Evolutionary conservation across 2,888 invertebrate genomes (phyloP).

Genomic region (Calliopum simillimum): DNA sequence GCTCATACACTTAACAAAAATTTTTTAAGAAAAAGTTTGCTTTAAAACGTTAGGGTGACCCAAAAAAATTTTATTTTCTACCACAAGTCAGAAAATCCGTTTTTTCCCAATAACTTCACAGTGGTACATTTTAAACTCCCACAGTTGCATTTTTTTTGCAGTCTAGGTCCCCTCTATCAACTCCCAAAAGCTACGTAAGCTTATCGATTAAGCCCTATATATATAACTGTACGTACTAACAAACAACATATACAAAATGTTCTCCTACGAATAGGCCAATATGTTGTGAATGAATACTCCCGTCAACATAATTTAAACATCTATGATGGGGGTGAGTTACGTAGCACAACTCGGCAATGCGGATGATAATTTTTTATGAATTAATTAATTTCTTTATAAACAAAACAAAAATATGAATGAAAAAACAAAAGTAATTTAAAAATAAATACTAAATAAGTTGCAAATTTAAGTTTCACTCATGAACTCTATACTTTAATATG

Average conservation of each 20-base stretch:
- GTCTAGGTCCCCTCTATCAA: no score
- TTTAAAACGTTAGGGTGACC: no score
- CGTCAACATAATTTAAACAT: slow-evolving; percentile 80
- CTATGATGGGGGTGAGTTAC: slow-evolving; percentile 80
- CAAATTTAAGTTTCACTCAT: slow-evolving; percentile 6
- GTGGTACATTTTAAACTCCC: no score
- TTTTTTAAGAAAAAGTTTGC: no score
- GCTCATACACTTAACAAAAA: no score
- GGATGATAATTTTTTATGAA: slow-evolving; percentile 75
- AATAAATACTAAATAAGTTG: slow-evolving; percentile 21
- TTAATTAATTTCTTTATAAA: slow-evolving; percentile 36
- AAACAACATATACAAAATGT: neutral
- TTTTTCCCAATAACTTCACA: no score
- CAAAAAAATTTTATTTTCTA: no score
- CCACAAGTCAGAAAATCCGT: no score
- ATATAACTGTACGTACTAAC: neutral
- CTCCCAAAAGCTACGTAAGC: no score
- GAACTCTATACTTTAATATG: no score
- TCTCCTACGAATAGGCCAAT: slow-evolving; percentile 72
- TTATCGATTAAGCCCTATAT: neutral
- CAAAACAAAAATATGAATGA: neutral
- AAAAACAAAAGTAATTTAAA: slow-evolving; percentile 32
- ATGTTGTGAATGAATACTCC: slow-evolving; percentile 80
- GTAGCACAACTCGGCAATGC: slow-evolving; percentile 83
- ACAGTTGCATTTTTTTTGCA: no score